Evolutionary conservation across 1,140 invertebrate species (phyloP), one percentile per base, ranked within the genome.

Genomic region (Leptinotarsa undecemlineata): DNA sequence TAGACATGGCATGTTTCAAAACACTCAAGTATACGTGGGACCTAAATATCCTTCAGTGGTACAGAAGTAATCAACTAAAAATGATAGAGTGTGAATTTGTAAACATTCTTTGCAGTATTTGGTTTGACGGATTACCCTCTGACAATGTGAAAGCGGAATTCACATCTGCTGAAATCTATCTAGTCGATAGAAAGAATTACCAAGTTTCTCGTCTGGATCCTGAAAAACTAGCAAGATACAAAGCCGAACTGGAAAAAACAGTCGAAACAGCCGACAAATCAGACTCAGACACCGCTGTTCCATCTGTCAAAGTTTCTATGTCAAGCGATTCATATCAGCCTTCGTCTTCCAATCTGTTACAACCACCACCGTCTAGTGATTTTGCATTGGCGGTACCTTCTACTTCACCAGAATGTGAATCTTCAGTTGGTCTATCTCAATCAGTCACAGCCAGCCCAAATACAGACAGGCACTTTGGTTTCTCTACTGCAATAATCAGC

Each of bases 201-300:
- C 51, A 15, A n/a, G 51, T 57, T 57, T 57, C 6, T 57, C 51
- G 11, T 57, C n/a, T 57, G 15, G 51, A 57, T 57, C 51, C 51
- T n/a, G 51, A 57, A 57, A 57, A n/a, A 57, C 51, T 57, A 57
- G 17, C 51, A 57, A 57, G 51, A 57, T 57, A 57, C 51, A 57
- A 57, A 57, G 51, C 17, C 17, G 17, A 57, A 57, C 51, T 57
- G 51, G 51, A 57, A 57, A 19, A 57, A n/a, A 19, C 17, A 57
- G 51, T 2, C 17, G 0, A 57, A 57, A 17, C 51, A 57, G 14
- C 17, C 17, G 51, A 57, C 51, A n/a, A 57, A 57, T 57, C 51
- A 57, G 51, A 57, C 51, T 57, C 51, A 57, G 51, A 57, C 51
- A 57, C n/a, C 51, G 51, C 15, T 57, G 51, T n/a, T n/a, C 17